Evolutionary conservation across 2,888 invertebrate genomes (phyloP).

Genomic region (Euphydryas editha): DNA sequence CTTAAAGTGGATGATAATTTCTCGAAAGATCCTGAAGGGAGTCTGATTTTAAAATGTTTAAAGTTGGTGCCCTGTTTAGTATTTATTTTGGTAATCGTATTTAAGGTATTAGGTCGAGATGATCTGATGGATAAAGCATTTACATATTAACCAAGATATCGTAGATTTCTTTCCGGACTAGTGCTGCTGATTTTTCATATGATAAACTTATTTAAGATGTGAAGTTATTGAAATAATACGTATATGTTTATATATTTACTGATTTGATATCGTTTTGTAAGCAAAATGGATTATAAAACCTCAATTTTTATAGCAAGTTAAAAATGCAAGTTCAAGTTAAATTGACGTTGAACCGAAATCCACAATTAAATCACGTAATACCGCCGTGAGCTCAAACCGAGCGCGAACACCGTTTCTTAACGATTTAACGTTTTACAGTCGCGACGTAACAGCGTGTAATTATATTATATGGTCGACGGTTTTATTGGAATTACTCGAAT

Average conservation of each 20-base stretch:
- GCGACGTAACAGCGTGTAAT: constrained; percentile 23
- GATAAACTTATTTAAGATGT: too few relatives aligned
- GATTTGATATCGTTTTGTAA: not conserved
- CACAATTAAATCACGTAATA: constrained; percentile 25
- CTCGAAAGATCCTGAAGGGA: not conserved
- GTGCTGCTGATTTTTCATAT: too few relatives aligned
- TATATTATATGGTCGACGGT: constrained; percentile 23
- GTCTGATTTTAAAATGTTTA: not conserved
- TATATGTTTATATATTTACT: too few relatives aligned
- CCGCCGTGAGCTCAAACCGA: constrained; percentile 21
- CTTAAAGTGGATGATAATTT: constrained; percentile 15
- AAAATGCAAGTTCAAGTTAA: constrained; percentile 11
- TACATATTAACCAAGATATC: too few relatives aligned
- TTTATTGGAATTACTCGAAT: constrained; percentile 17
- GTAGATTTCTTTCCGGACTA: too few relatives aligned
- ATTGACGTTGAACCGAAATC: constrained; percentile 16
- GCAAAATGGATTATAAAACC: not conserved
- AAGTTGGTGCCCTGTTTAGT: not conserved
- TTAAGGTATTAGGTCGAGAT: too few relatives aligned
- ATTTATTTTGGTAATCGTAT: not conserved
- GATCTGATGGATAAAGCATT: too few relatives aligned
- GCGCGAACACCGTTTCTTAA: constrained; percentile 20
- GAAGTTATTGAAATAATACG: too few relatives aligned
- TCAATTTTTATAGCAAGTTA: constrained; percentile 2
- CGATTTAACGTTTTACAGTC: constrained; percentile 12